Conservation (phyloP, 2,113 vertebrate genomes). For the Ceratotherium simum region DNA sequence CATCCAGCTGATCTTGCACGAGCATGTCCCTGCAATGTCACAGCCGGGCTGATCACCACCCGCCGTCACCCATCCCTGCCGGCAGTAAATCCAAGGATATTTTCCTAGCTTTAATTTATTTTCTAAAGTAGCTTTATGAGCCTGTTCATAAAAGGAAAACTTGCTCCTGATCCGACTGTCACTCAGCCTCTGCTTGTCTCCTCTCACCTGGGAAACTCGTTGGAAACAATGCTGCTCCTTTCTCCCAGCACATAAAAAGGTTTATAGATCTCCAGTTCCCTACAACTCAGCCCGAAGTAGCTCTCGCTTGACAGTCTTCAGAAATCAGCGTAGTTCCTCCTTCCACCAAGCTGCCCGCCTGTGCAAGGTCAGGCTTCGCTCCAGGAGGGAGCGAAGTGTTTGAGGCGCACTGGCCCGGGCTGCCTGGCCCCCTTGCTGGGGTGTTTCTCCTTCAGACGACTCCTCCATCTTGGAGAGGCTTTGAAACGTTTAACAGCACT, state of each 20-base stretch:
- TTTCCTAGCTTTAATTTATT: conserved; percentile 81
- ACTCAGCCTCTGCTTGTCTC: conserved; percentile 78
- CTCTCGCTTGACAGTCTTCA: conserved; percentile 85
- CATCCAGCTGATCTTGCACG: conserved; percentile 67
- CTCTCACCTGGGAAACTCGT: conserved; percentile 78
- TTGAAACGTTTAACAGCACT: conserved; percentile 73
- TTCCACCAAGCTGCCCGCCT: conserved; percentile 76
- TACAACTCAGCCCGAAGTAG: conserved; percentile 89
- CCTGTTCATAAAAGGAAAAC: conserved; percentile 83
- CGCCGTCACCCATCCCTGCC: conserved; percentile 51
- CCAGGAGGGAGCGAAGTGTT: conserved; percentile 69
- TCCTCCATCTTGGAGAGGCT: conserved; percentile 63
- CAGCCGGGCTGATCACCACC: not conserved
- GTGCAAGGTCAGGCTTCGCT: conserved; percentile 80
- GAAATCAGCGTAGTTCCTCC: conserved; percentile 82
- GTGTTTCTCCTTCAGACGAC: conserved; percentile 69
- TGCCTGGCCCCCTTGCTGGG: not conserved
- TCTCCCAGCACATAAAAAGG: conserved; percentile 85
- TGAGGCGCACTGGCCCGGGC: conserved; percentile 73
- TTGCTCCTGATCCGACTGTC: conserved; percentile 58
- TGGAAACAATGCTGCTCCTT: conserved; percentile 81
- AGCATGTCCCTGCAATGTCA: conserved; percentile 59
- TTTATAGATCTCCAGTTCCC: conserved; percentile 89
- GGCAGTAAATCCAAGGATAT: conserved; percentile 70
- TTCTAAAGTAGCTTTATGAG: conserved; percentile 83